Conservation (phyloP, 2,113 vertebrate genomes). For the Paramormyrops kingsleyae region DNA sequence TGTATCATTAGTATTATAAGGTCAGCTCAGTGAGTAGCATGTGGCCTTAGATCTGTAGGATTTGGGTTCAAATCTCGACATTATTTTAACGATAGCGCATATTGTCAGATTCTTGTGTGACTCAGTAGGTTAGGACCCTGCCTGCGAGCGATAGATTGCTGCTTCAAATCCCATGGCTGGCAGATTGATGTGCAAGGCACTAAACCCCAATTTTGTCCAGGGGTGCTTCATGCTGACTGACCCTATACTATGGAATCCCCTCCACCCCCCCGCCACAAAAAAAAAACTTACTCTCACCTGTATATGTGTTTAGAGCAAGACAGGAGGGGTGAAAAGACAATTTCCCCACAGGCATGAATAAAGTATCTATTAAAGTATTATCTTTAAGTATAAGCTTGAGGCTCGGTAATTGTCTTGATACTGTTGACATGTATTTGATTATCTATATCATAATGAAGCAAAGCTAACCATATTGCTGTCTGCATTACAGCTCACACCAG, state of each 20-base stretch:
- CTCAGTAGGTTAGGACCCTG: background rate
- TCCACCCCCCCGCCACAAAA: background rate
- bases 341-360: background rate
- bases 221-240: background rate
- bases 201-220: background rate
- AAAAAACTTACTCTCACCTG: background rate
- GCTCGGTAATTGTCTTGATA: background rate
- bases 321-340: background rate
- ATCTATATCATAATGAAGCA: background rate
- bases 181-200: background rate
- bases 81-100: background rate
- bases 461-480: background rate
- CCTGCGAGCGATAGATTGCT: background rate
- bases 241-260: background rate
- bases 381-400: background rate
- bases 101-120: background rate
- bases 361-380: background rate
- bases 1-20: slow-evolving; percentile 37
- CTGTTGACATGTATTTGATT: background rate
- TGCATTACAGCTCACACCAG: background rate
- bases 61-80: background rate
- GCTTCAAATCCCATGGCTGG: background rate
- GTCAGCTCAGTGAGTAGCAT: background rate
- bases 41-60: background rate
- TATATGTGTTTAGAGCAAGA: background rate